phyloP scores from a whole-genome alignment of 2,113 vertebrate species.

The Phaetusa simplex region DNA sequence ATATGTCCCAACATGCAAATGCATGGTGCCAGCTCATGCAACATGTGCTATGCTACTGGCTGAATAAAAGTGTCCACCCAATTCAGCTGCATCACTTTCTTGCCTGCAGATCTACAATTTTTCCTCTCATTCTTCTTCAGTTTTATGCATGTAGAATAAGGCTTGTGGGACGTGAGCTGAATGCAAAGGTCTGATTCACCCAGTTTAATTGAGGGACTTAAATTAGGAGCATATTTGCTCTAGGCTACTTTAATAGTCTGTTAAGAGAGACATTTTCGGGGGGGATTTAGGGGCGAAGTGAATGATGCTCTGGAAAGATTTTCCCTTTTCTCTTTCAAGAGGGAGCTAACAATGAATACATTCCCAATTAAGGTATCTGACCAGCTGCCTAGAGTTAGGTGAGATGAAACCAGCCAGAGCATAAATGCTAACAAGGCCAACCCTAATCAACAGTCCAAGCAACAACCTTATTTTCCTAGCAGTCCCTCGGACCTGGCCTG shows the following conservation, averaged over 20 bases:
- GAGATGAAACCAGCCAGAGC: not conserved
- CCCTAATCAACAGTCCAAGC: not conserved
- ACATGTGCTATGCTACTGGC: not conserved
- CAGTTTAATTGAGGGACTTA: not conserved
- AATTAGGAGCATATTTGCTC: not conserved
- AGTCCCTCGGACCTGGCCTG: not conserved
- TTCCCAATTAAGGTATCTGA: not conserved
- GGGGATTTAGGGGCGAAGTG: not conserved
- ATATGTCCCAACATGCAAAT: not conserved
- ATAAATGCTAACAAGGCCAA: not conserved
- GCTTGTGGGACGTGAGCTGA: not conserved
- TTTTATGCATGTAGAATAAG: not conserved
- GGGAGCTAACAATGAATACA: not conserved
- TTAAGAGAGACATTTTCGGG: not conserved
- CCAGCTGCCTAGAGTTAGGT: not conserved
- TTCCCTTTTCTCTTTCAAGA: not conserved
- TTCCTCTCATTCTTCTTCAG: not conserved
- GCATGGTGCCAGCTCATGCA: conserved; percentile 19
- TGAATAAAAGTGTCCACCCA: not conserved
- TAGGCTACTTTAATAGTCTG: not conserved
- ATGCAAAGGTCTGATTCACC: not conserved
- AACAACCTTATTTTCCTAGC: not conserved
- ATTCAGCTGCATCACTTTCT: not conserved
- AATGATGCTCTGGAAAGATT: not conserved
- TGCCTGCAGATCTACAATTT: not conserved